Evolutionary conservation across 2,888 invertebrate species (phyloP).

Genomic region (Drosophila diplacantha): DNA sequence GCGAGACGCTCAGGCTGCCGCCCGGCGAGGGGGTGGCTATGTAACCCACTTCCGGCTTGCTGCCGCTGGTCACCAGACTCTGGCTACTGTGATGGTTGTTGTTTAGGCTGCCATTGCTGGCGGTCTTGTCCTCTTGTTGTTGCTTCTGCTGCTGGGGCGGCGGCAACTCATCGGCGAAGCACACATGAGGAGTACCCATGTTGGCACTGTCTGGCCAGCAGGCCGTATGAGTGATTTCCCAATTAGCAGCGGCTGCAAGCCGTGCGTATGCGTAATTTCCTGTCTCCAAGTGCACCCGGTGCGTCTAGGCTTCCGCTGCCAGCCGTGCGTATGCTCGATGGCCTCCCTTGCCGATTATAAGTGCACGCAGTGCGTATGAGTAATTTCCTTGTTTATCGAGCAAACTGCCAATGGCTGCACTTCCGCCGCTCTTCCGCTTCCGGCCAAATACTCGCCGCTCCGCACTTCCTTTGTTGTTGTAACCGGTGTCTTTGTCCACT

Average conservation of each 20-base stretch:
- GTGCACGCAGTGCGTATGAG: constrained; percentile 24
- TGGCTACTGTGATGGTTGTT: constrained; percentile 25
- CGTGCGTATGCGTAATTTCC: constrained; percentile 27
- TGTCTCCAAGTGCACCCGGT: constrained; percentile 11
- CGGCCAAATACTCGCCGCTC: constrained; percentile 22
- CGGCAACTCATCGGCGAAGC: constrained; percentile 69
- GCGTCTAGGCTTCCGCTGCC: constrained; percentile 12
- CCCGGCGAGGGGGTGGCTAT: constrained; percentile 68
- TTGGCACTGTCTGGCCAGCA: constrained; percentile 5
- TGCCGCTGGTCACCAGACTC: constrained; percentile 19
- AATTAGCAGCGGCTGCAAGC: constrained; percentile 3
- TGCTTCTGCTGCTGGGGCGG: constrained; percentile 14
- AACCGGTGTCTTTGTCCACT: constrained; percentile 54
- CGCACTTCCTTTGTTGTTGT: constrained; percentile 51
- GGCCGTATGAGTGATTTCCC: constrained; percentile 26
- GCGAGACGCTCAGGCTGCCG: constrained; percentile 74
- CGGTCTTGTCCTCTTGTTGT: constrained; percentile 19
- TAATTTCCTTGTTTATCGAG: constrained; percentile 19
- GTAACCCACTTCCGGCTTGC: constrained; percentile 38
- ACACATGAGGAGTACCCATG: constrained; percentile 68
- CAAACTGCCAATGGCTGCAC: constrained; percentile 29
- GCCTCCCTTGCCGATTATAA: background rate
- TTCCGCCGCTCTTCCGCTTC: constrained; percentile 36
- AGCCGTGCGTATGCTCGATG: constrained; percentile 2
- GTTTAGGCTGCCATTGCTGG: constrained; percentile 48